Evolutionary conservation across 2,797 vertebrate genomes (phyloP), one percentile per base, ranked within the genome.

Genomic region (Ceyx erithaca): DNA sequence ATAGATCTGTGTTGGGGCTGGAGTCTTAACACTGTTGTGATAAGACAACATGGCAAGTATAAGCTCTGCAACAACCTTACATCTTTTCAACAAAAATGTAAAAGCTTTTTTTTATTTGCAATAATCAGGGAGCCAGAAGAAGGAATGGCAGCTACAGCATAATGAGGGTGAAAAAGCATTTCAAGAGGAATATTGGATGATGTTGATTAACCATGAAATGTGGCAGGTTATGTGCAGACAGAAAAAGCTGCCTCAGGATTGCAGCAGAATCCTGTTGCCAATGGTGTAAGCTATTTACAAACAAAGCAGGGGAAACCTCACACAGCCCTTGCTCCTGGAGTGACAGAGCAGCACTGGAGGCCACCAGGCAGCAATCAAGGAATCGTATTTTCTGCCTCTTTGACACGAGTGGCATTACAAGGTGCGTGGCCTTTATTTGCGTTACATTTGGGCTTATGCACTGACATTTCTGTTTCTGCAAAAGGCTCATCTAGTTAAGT

Each of bases 1-100:
- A 93, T 80, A 90, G 58, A 89, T 95, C 80, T 86, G 63, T 93
- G 92, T 64, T 95, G 89, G 58, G 87, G 59, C 86, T 95, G 86
- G 37, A 92, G 86, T 26, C 81, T 83, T 69, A 37, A 37, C 30
- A 1, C 76, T 95, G 88, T 87, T 89, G 88, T 93, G 91, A 80
- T 90, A 62, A 87, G 81, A 71, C 62, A 82, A 80, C 93, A 84
- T 71, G 87, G 88, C 90, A 88, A 82, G 83, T 49, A 79, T 89
- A 40, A 69, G 75, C 80, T 16, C 70, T 90, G 94, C 90, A 94
- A 80, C 71, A 45, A 63, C 80, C 81, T 70, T 35, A 2, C 40
- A 14, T 68, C 48, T 77, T 78, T 77, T 68, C 81, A 41, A n/a
- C 49, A 55, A 48, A 63, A 82, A 71, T 41, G 40, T n/a, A 48